These are phyloP conservation scores for Carterocephalus palaemon DNA, from an alignment of 2,888 invertebrate genomes.

Conservation along the genomic window DNA sequence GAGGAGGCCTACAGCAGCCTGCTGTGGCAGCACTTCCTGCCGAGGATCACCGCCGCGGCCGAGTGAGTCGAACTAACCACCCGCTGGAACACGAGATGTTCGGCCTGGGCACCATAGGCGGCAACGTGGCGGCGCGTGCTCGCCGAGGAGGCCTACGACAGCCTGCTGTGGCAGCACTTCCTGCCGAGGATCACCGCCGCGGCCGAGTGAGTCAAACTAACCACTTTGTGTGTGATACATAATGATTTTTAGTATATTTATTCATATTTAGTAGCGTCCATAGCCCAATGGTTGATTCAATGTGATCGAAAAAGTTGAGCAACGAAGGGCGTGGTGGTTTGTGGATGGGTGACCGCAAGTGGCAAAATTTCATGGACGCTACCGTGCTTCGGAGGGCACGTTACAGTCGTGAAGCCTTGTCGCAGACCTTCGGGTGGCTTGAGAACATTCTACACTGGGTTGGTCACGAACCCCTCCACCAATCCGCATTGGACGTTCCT, in stretches of 20 bases:
- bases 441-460: no score
- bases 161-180: slow-evolving; percentile 93
- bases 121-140: slow-evolving; percentile 86
- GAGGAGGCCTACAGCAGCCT: slow-evolving; percentile 88
- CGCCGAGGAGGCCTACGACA: slow-evolving; percentile 85
- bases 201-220: slow-evolving; percentile 80
- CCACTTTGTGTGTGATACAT: slow-evolving; percentile 27
- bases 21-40: slow-evolving; percentile 95
- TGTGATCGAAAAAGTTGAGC: no score
- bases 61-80: slow-evolving; percentile 76
- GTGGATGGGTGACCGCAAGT: no score
- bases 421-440: no score
- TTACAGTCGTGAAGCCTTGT: no score
- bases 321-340: no score
- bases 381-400: no score
- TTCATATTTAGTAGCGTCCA: not conserved
- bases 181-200: slow-evolving; percentile 88
- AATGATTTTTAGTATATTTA: not conserved
- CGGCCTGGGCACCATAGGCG: slow-evolving; percentile 89
- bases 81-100: slow-evolving; percentile 88
- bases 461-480: no score
- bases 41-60: slow-evolving; percentile 85
- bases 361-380: no score
- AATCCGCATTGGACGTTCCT: no score
- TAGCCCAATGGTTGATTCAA: no score